Evolutionary conservation across 2,797 vertebrate species (phyloP).

Genomic region (Pantherophis vulpinus): DNA sequence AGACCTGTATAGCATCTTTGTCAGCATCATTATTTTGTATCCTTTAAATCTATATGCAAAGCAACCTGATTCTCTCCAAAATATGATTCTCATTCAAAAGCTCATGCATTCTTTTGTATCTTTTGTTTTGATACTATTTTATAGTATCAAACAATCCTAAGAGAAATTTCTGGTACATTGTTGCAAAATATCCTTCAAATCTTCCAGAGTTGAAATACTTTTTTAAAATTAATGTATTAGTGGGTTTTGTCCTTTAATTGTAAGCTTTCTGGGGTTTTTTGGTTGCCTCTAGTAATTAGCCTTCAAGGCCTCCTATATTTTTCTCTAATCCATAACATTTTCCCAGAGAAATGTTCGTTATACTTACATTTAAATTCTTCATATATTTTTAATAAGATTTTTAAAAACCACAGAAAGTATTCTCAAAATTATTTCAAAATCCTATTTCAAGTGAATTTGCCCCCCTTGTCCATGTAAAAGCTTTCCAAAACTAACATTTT

Average conservation of each 20-base stretch:
- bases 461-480: background rate
- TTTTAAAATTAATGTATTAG: background rate
- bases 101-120: background rate
- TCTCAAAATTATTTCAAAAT: background rate
- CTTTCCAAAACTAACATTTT: background rate
- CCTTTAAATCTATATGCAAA: background rate
- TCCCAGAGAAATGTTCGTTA: background rate
- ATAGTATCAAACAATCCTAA: background rate
- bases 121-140: background rate
- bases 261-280: background rate
- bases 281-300: background rate
- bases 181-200: background rate
- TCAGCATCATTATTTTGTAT: background rate
- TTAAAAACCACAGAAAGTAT: background rate
- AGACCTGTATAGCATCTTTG: background rate
- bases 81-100: background rate
- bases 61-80: background rate
- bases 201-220: background rate
- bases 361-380: background rate
- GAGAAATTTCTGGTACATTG: background rate
- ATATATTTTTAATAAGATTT: background rate
- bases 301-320: background rate
- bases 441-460: background rate
- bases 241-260: background rate
- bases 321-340: background rate